Evolutionary conservation across 2,797 vertebrate genomes (phyloP).

Genomic region (Chloroceryle amazona): DNA sequence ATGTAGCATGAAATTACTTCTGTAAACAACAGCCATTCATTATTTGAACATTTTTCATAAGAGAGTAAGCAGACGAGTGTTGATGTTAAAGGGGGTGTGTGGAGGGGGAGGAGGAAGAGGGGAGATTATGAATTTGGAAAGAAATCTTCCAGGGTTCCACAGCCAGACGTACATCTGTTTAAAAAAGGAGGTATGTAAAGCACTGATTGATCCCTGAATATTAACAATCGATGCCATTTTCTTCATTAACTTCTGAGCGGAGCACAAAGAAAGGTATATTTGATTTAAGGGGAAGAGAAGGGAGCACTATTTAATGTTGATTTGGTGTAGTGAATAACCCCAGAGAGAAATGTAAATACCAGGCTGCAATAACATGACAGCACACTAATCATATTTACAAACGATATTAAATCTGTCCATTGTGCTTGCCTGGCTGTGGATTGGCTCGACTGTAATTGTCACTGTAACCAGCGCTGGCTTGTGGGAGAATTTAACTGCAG

Average conservation of each 20-base stretch:
- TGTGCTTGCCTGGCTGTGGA: constrained; percentile 93
- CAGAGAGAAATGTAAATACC: constrained; percentile 99
- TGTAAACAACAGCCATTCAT: constrained; percentile 98
- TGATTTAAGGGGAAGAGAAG: constrained; percentile 86
- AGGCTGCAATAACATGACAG: constrained; percentile 97
- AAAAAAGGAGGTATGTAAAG: constrained; percentile 91
- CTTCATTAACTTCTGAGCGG: constrained; percentile 92
- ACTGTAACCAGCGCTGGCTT: constrained; percentile 95
- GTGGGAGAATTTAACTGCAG: constrained; percentile 98
- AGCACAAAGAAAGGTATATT: constrained; percentile 82
- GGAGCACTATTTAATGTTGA: constrained; percentile 93
- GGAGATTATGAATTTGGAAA: constrained; percentile 59
- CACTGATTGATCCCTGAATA: constrained; percentile 94
- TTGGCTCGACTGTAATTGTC: constrained; percentile 97
- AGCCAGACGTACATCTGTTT: constrained; percentile 89
- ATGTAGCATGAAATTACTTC: constrained; percentile 99
- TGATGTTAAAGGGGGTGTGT: constrained; percentile 67
- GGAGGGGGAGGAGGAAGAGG: constrained; percentile 18
- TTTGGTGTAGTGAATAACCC: constrained; percentile 94
- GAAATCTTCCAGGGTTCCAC: constrained; percentile 84
- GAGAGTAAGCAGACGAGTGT: constrained; percentile 80
- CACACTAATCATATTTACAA: constrained; percentile 99
- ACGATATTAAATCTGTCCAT: constrained; percentile 99
- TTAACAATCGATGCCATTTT: constrained; percentile 92
- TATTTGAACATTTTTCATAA: constrained; percentile 93